A percentile compares a stretch with the other conserved stretches of the same genome.
phyloP scores from a whole-genome alignment of 2,797 vertebrate species.

The Mareca penelope region DNA sequence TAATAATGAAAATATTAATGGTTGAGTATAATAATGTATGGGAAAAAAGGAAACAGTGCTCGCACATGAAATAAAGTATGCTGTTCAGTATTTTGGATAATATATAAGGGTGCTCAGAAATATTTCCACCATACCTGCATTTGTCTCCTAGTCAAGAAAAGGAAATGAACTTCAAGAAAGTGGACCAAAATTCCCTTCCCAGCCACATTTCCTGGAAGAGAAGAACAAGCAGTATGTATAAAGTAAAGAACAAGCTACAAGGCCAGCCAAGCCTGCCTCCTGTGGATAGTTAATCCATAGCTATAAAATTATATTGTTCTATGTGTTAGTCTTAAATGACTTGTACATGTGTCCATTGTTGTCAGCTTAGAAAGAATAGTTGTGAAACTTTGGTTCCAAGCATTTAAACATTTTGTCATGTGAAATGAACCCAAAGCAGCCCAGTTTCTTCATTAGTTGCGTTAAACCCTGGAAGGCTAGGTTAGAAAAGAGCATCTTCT shows the following conservation, averaged over 20 bases:
- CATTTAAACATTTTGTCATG: not conserved
- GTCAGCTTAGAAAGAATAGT: not conserved
- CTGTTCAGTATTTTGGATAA: not conserved
- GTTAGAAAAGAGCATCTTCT: not conserved
- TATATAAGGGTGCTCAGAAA: not conserved
- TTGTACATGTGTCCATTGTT: not conserved
- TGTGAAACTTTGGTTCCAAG: slow-evolving; percentile 20
- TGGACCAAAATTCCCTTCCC: not conserved
- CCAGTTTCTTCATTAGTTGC: not conserved
- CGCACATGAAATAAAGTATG: not conserved
- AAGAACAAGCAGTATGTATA: not conserved
- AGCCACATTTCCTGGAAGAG: slow-evolving; percentile 39
- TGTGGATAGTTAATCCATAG: not conserved
- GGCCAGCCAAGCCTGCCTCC: not conserved
- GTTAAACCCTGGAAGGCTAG: not conserved
- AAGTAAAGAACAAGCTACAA: not conserved
- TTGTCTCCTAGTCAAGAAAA: not conserved
- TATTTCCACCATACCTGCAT: not conserved
- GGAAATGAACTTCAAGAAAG: not conserved
- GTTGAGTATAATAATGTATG: not conserved
- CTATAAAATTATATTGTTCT: not conserved
- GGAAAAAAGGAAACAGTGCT: not conserved
- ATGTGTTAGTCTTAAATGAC: slow-evolving; percentile 8
- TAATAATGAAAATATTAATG: not conserved
- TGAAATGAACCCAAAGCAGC: not conserved